Evolutionary conservation across 2,797 vertebrate genomes (phyloP), one percentile per base, ranked within the genome.

Genomic region (Poecilia gillii): DNA sequence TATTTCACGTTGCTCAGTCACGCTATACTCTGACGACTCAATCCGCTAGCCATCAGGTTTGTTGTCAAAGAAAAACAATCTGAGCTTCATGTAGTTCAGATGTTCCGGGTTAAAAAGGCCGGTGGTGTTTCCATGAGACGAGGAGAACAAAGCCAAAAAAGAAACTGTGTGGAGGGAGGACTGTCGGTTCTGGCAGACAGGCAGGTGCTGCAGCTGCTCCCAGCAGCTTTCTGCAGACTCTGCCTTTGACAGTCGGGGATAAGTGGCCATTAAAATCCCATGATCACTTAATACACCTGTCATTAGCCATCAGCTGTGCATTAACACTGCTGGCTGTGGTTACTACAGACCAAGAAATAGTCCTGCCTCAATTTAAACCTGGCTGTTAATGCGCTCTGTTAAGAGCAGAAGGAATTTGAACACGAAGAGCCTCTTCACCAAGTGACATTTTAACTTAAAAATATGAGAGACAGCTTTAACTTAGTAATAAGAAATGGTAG

Each of bases 261-360:
- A 94, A 95, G 92, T 93, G 92, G 86, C 90, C 91, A 92, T 94
- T 96, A 94, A 95, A 96, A 92, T 90, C 89, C 90, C 90, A 95
- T 93, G 92, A 95, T 95, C 93, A 93, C 91, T 92, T 94, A 95
- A 94, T 93, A 91, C 90, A 94, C 88, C 90, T 93, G 91, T 92
- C 94, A 93, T 94, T 93, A 94, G 89, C 82, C 90, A 87, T 93
- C 91, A 90, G 84, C 85, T 86, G 88, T 88, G 85, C 90, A 94
- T 95, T 95, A 95, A 92, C 84, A 81, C 85, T 57, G 80, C 73
- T 74, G 84, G 88, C 85, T 23, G 16, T 57, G 77, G 70, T 79
- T 57, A 84, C 55, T n/a, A 75, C 76, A 74, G 53, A 77, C 45
- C 47, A 82, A 73, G 13, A 85, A 91, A 82, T 78, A 76, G 73